phyloP scores from a whole-genome alignment of 35 echinoderm and acorn worm genomes.

The Chiridota heheva region DNA sequence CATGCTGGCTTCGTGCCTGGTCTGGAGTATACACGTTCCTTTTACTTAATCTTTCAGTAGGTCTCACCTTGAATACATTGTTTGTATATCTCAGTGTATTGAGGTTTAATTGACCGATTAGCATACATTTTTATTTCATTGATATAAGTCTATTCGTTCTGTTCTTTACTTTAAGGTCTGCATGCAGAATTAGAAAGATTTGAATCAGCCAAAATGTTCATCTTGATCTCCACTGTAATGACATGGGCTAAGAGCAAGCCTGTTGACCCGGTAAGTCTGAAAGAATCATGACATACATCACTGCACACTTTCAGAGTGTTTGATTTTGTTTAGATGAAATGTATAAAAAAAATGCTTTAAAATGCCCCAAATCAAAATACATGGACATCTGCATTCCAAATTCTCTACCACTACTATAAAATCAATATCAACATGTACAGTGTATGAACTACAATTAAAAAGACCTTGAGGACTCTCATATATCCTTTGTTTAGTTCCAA shows the following conservation, averaged over 20 bases:
- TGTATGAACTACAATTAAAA: no score
- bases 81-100: no score
- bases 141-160: not conserved
- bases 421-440: no score
- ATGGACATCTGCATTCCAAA: not conserved
- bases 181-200: constrained; percentile 94
- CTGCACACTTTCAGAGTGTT: not conserved
- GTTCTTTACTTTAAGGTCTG: constrained; percentile 62
- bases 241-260: constrained; percentile 99
- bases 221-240: constrained; percentile 89
- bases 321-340: not conserved
- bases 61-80: no score
- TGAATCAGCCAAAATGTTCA: constrained; percentile 93
- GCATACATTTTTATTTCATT: not conserved
- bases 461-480: no score
- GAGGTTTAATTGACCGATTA: not conserved
- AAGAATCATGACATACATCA: not conserved
- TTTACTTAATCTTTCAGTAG: no score
- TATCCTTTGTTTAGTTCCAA: no score
- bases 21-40: no score
- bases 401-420: no score
- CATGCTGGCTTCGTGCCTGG: no score
- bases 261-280: constrained; percentile 87
- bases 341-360: no score
- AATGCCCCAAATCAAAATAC: not conserved